Evolutionary conservation across 2,113 vertebrate genomes (phyloP).

Genomic region (Neotoma lepida): DNA sequence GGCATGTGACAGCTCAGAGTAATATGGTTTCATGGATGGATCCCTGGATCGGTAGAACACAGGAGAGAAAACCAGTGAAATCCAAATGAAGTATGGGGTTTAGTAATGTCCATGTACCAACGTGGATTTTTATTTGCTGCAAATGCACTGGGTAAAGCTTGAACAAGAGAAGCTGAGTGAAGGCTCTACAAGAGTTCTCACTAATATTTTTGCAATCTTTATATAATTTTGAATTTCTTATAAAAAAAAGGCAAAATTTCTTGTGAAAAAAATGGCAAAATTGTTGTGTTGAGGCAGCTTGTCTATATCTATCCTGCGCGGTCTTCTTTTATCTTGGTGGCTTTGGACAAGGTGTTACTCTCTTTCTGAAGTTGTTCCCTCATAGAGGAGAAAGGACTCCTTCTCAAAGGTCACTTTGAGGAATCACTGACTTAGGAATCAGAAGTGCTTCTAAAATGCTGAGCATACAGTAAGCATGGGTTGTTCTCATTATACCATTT

Average conservation of each 20-base stretch:
- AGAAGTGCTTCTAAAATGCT: neutral
- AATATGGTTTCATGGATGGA: neutral
- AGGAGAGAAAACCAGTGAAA: neutral
- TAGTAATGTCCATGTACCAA: rapidly evolving
- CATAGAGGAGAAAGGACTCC: neutral
- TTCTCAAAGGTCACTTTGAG: neutral
- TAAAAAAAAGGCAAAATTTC: too few relatives aligned
- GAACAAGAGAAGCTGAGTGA: neutral
- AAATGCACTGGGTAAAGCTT: neutral
- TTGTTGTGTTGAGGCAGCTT: neutral
- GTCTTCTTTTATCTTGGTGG: neutral
- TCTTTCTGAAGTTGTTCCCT: neutral
- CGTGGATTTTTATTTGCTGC: neutral
- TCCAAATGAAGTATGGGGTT: neutral
- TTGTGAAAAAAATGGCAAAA: conserved; percentile 14
- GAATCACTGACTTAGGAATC: neutral
- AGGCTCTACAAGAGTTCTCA: neutral
- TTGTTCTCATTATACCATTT: neutral
- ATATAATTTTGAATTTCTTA: conserved; percentile 17
- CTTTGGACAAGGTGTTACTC: neutral
- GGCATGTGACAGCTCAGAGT: neutral
- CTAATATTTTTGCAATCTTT: neutral
- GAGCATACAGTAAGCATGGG: neutral
- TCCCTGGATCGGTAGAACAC: neutral
- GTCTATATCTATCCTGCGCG: neutral